A percentile compares a stretch with the other conserved stretches of the same genome.
Conservation (phyloP, 2,113 vertebrate species). For the Macquaria ambigua region DNA sequence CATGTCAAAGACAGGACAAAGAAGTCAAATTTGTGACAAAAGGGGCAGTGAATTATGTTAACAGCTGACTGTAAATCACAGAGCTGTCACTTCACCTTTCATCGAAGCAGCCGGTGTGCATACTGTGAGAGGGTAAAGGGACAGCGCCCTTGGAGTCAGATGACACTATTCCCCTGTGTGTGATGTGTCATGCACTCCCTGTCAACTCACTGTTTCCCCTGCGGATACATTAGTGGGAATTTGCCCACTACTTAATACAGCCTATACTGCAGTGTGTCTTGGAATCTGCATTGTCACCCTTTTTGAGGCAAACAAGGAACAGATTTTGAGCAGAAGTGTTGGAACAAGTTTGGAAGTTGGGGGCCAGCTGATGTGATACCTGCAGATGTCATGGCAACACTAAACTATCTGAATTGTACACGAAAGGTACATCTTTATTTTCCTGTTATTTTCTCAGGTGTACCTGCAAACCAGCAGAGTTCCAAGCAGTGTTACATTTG, state of each 20-base stretch:
- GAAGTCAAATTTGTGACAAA: conserved; percentile 22
- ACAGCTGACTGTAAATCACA: conserved; percentile 39
- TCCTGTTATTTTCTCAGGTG: not conserved
- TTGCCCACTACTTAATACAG: not conserved
- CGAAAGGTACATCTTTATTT: not conserved
- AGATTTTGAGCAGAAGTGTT: not conserved
- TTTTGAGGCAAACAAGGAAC: not conserved
- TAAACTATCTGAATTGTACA: not conserved
- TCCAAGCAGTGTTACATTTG: not conserved
- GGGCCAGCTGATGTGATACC: not conserved
- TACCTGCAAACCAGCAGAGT: not conserved
- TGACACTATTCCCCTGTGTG: conserved; percentile 47
- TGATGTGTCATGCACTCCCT: conserved; percentile 46
- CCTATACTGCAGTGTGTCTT: not conserved
- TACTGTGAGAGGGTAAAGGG: conserved; percentile 34
- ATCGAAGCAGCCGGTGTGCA: conserved; percentile 30
- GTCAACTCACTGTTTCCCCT: conserved; percentile 27
- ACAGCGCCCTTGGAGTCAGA: conserved; percentile 54
- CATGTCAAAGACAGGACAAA: conserved; percentile 5
- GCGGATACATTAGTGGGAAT: conserved; percentile 2
- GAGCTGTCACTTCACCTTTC: conserved; percentile 61
- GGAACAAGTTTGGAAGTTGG: not conserved
- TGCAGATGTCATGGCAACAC: not conserved
- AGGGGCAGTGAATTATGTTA: conserved; percentile 30
- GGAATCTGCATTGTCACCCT: not conserved